Conservation (phyloP, 2,888 invertebrate genomes). For the Acronicta leporina region DNA sequence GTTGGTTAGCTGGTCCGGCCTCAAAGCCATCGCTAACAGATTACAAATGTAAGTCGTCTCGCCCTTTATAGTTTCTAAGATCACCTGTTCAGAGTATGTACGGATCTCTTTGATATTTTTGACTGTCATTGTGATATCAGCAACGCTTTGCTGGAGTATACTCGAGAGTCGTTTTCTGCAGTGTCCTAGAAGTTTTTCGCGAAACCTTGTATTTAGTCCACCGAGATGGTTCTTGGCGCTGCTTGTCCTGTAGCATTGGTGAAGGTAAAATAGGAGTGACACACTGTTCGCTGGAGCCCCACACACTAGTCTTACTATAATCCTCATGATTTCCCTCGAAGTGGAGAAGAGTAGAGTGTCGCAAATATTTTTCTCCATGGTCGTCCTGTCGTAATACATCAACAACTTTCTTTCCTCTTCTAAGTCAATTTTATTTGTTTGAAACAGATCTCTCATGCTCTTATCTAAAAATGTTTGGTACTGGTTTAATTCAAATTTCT, state of each 20-base stretch:
- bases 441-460: conserved; percentile 74
- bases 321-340: conserved; percentile 81
- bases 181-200: conserved; percentile 79
- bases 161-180: conserved; percentile 72
- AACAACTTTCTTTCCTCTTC: conserved; percentile 63
- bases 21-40: conserved; percentile 80
- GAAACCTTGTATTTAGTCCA: conserved; percentile 75
- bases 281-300: conserved; percentile 74
- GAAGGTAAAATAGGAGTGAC: conserved; percentile 82
- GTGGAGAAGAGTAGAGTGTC: conserved; percentile 72
- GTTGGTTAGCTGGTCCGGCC: conserved; percentile 76
- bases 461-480: conserved; percentile 76
- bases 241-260: conserved; percentile 79
- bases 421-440: conserved; percentile 52
- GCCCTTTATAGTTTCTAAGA: conserved; percentile 78
- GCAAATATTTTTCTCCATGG: conserved; percentile 81
- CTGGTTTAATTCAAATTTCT: conserved; percentile 81
- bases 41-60: conserved; percentile 79
- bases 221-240: conserved; percentile 75
- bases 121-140: conserved; percentile 72
- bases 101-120: conserved; percentile 76
- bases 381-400: conserved; percentile 76
- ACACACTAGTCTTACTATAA: conserved; percentile 76
- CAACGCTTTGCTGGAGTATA: conserved; percentile 75
- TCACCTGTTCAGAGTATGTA: conserved; percentile 73